phyloP scores from a whole-genome alignment of 2,113 vertebrate genomes.

The Phyllostomus hastatus region DNA sequence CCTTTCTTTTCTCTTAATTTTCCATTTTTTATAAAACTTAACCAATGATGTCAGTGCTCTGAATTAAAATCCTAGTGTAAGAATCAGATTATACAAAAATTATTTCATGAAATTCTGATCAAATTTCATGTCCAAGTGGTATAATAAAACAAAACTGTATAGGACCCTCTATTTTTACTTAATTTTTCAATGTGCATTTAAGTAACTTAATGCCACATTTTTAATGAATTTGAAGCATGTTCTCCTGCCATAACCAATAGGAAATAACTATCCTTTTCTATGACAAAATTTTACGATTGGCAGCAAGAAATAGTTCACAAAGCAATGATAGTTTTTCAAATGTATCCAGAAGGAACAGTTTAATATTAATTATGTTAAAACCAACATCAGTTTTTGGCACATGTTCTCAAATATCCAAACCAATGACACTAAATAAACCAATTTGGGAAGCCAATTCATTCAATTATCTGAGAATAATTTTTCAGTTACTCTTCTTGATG shows the following conservation, averaged over 20 bases:
- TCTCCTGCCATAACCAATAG: slow-evolving; percentile 11
- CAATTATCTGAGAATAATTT: not conserved
- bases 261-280: slow-evolving; percentile 20
- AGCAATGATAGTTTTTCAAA: slow-evolving; percentile 38
- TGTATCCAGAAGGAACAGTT: slow-evolving; percentile 49
- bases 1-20: not conserved
- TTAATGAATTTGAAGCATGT: not conserved
- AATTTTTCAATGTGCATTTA: not conserved
- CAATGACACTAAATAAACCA: slow-evolving; percentile 34
- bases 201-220: not conserved
- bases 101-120: not conserved
- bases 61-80: not conserved
- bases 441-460: slow-evolving; percentile 16
- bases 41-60: not conserved
- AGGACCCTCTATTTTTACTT: not conserved
- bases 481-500: not conserved
- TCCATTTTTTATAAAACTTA: not conserved
- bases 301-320: slow-evolving; percentile 26
- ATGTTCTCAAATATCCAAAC: slow-evolving; percentile 56
- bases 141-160: not conserved
- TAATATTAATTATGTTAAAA: slow-evolving; percentile 58
- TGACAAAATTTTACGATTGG: slow-evolving; percentile 28
- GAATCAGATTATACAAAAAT: slow-evolving; percentile 16
- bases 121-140: not conserved
- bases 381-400: slow-evolving; percentile 6